Percentiles rank a stretch among this genome's conserved stretches.
Conservation (phyloP, 2,888 invertebrate species). For the Synanthedon andrenaeformis region DNA sequence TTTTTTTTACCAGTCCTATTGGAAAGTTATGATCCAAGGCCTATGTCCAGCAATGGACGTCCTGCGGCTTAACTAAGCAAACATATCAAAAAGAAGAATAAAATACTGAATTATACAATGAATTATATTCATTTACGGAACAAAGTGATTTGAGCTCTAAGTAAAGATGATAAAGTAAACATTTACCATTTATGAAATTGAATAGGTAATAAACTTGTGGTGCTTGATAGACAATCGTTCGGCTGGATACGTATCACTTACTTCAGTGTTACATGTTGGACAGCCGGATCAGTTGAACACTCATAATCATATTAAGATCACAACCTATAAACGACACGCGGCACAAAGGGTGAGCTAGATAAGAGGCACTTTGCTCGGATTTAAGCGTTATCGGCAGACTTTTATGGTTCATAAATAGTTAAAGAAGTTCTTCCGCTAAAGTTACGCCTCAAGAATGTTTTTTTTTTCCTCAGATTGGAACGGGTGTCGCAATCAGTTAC, state of each 20-base stretch:
- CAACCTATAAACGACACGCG: conserved; percentile 23
- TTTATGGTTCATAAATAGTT: conserved; percentile 46
- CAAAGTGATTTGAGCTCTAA: too few species aligned
- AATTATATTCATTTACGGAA: too few species aligned
- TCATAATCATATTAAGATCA: conserved; percentile 26
- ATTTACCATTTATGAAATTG: conserved; percentile 2
- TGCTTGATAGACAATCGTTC: conserved; percentile 5
- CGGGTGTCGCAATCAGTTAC: conserved; percentile 6
- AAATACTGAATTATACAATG: too few species aligned
- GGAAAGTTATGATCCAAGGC: too few species aligned
- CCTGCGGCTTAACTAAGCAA: too few species aligned
- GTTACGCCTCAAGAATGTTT: conserved; percentile 6
- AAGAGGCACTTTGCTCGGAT: conserved; percentile 29
- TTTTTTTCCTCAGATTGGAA: conserved; percentile 5
- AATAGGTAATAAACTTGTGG: conserved; percentile 4
- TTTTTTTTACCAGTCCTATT: too few species aligned
- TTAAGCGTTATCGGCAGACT: conserved; percentile 31
- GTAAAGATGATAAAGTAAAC: too few species aligned
- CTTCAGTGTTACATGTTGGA: background rate
- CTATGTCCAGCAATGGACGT: too few species aligned
- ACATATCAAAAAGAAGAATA: too few species aligned
- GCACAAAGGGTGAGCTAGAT: conserved; percentile 29
- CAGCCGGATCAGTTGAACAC: conserved; percentile 7
- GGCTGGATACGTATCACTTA: conserved; percentile 4
- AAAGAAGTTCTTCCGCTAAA: conserved; percentile 26